Evolutionary conservation across 2,888 invertebrate genomes (phyloP).

Genomic region (Drosophila vallismaia): DNA sequence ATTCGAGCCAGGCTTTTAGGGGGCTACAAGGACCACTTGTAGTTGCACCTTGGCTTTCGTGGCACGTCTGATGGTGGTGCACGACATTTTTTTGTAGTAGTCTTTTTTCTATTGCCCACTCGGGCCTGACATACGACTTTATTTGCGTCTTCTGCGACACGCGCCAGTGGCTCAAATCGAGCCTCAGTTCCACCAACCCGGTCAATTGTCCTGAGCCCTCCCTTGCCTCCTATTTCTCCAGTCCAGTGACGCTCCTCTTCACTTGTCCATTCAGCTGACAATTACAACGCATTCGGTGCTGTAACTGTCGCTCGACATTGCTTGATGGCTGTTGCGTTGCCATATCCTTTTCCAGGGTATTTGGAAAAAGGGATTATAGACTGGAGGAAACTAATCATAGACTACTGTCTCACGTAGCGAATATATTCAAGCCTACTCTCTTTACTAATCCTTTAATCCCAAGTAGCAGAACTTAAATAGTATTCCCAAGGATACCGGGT

Average conservation of each 20-base stretch:
- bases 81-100: neutral
- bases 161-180: slow-evolving; percentile 59
- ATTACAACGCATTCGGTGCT: slow-evolving; percentile 53
- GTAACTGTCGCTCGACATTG: slow-evolving; percentile 33
- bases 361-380: neutral
- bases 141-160: slow-evolving; percentile 59
- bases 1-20: slow-evolving; percentile 5
- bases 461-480: too few relatives aligned
- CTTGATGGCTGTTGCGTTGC: slow-evolving; percentile 12
- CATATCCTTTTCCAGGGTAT: neutral
- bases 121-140: slow-evolving; percentile 37
- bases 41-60: slow-evolving; percentile 46
- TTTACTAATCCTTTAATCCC: neutral
- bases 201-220: slow-evolving; percentile 15
- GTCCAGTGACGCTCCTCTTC: slow-evolving; percentile 12
- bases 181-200: slow-evolving; percentile 12
- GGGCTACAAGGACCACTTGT: slow-evolving; percentile 12
- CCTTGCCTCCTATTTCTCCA: slow-evolving; percentile 1
- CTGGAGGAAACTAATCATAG: too few relatives aligned
- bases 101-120: slow-evolving; percentile 13
- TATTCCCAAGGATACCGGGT: neutral
- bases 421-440: neutral
- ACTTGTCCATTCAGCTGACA: slow-evolving; percentile 60
- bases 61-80: slow-evolving; percentile 20
- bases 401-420: too few relatives aligned